Evolutionary conservation across 2,113 vertebrate species (phyloP), one percentile per base, ranked within the genome.

Genomic region (Gopherus flavomarginatus): DNA sequence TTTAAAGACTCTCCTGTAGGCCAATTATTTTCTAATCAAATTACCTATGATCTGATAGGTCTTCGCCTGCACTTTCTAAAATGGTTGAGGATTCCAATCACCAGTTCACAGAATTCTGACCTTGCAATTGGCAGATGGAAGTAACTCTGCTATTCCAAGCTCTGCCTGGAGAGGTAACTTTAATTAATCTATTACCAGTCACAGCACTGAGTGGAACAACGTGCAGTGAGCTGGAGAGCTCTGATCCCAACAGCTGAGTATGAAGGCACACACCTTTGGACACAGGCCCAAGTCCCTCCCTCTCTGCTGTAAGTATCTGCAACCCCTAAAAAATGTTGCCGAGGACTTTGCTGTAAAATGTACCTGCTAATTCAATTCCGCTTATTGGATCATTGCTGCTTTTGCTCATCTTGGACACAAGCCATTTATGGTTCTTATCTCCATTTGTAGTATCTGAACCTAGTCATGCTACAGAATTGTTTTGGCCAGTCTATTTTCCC

Each of bases 21-120:
- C 94, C 96, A 96, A 95, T 93, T 95, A 93, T 96, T 83, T 95
- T 86, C 95, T 95, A 94, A 97, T 97, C 95, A 95, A 93, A 95
- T 96, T 89, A 95, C 97, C 95, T 93, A 85, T 0, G 22, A 19
- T 26, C 92, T 27, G 49, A 56, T 42, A 59, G 92, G 83, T 83
- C 90, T 53, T 2, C 19, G 29, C 42, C 75, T 1, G 5, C 0
- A 0, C 59, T 42, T 84, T 57, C 4, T 0, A 56, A 29, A 1
- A 54, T 1, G 12, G 1, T 35, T 2, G 2, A 22, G 49, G 62
- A 8, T 8, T 3, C 2, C 77, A 57, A 72, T 1, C 65, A 56
- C 65, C 2, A 53, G 4, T 69, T 81, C 62, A 83, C 57, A 84
- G 83, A 86, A 86, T n/a, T 14, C 0, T 0, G 26, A 92, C 62